Evolutionary conservation across 1,140 invertebrate species (phyloP), one percentile per base, ranked within the genome.

Genomic region (Drosophila tsacasi): DNA sequence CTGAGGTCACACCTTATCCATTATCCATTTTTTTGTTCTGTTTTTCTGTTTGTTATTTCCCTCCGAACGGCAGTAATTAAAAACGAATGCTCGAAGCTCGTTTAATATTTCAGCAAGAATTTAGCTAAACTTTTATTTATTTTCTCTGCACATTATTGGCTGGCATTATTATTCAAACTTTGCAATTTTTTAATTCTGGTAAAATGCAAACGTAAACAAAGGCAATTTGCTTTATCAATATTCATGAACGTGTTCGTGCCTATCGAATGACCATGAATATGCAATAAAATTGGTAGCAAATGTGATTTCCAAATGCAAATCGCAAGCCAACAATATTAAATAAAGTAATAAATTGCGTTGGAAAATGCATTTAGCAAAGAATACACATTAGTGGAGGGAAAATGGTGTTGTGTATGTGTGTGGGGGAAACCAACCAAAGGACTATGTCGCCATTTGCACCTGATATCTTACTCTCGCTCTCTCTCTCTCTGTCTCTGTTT

Each of bases 191-290:
- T 69, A 62, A 39, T 75, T 77, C 61, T 55, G 76, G 63, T 47
- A 73, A 76, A 85, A 75, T 75, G 78, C 78, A 61, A 78, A 81
- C 78, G 19, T 72, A 40, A 73, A 72, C 69, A 71, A 76, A 78
- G 69, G 71, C 72, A 87, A 89, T 89, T 84, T 79, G 81, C 69
- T 73, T 83, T 83, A 87, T 89, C 74, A 89, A 87, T 87, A 87
- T 89, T 90, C 85, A 89, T 84, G 84, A 78, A 60, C 62, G 57
- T 19, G 58, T 40, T 47, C 50, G 50, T 39, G 54, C 25, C 44
- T 57, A 64, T 46, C 66, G 58, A 75, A 67, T 83, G 65, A 63
- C 81, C 81, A 81, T 89, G 84, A 89, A 87, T 89, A 78, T 80
- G 76, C 65, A 80, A 77, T 80, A 80, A 80, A 85, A 76, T 76